Base-by-base conservation (phyloP, 2,797 vertebrate genomes). In the Pelobates cultripes region DNA sequence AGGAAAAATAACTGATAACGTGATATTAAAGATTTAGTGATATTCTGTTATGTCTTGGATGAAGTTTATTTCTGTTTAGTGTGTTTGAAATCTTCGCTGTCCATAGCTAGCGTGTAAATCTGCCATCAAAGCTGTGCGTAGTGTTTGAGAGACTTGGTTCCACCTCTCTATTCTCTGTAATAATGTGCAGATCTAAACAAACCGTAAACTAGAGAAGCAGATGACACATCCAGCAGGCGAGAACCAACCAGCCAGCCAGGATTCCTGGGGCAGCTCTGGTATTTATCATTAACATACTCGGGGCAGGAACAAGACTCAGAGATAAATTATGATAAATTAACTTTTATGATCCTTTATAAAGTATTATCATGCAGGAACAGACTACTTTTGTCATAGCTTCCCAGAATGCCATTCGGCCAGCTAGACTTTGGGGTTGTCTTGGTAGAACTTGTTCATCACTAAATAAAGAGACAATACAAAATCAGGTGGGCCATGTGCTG, bases 111-210 rank as follows among this genome's bases (percentile, higher is more conserved):
- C 1, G 13, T 70, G 68, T 45, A 70, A 70, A 51, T 3, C 14
- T 44, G 44, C 45, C 3, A n/a, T 47, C 15, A 15, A 5, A n/a
- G 43, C n/a, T 3, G 17, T 51, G 15, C 28, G 9, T 7, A 1
- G 43, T 53, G n/a, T 15, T 28, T 53, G 44, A 43, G 44, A 40
- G 12, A 4, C 43, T 43, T 68, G 14, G 43, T n/a, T 45, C 42
- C 68, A 45, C 68, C 68, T 53, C 70, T 45, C 6, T 44, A 71
- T 71, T 51, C n/a, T 40, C 70, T 71, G 6, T 8, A 40, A n/a
- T 53, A 5, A 71, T 71, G 70, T 17, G 70, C n/a, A 51, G 70
- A 53, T 71, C n/a, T 40, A 71, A 71, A 71, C 70, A 71, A 71
- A 71, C 14, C 70, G 51, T 71, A 71, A 71, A 71, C 9, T 53